Base-by-base conservation (phyloP, 2,797 vertebrate genomes). In the Intellagama lesueurii region DNA sequence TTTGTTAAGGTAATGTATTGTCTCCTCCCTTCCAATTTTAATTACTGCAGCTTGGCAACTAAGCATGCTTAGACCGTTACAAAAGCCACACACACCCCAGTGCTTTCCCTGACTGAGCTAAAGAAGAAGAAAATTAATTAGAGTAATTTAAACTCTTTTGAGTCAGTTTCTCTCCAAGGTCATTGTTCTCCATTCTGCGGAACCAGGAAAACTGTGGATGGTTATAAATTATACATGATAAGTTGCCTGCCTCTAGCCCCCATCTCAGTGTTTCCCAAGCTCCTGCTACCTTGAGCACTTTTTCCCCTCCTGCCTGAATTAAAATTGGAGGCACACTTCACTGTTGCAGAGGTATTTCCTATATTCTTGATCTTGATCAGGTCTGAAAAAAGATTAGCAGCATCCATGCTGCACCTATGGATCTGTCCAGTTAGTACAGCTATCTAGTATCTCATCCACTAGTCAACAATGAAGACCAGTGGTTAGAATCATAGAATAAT, bases 51-150 rank as follows among this genome's bases (percentile, higher is more conserved):
- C 83, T 93, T 91, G 90, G 92, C 91, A 94, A 86, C 81, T 91
- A 86, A 91, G 89, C 87, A 88, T 92, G 90, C 87, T 85, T 84
- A 93, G 90, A 90, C 80, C 44, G 85, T 90, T 69, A 93, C 30
- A 94, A 94, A 94, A 94, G 69, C 70, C 60, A 72, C 78, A 89
- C 28, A 3, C 56, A 81, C 87, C 70, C 86, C 83, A 88, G 85
- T 69, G 89, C 88, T 93, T 56, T 94, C 91, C 89, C 88, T 94
- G 90, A 89, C 19, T 0, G 81, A 91, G 87, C 90, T 91, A 92
- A 96, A 95, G 92, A 40, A 92, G 73, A 84, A 93, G 83, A 91
- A 87, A 95, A 95, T 94, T 95, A 94, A 95, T 94, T 94, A 95
- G 93, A 94, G 87, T 84, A 85, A 88, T 94, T 94, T 93, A 87